phyloP scores from a whole-genome alignment of 2,113 vertebrate species.

The Typhlomys cinereus region DNA sequence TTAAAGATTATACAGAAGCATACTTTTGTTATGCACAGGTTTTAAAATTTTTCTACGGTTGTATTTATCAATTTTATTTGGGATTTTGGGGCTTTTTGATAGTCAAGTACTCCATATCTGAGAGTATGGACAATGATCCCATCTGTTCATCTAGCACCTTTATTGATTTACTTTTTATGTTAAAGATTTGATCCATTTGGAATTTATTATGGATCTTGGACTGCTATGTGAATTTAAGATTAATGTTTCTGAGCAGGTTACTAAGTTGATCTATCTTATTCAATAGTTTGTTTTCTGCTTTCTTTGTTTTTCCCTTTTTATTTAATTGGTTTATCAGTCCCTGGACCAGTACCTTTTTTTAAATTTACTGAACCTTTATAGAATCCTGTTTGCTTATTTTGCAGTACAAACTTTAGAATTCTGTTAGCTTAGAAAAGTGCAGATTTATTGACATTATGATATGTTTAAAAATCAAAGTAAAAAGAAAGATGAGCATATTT shows the following conservation, averaged over 20 bases:
- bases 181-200: constrained; percentile 11
- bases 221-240: not conserved
- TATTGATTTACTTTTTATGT: constrained; percentile 31
- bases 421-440: not conserved
- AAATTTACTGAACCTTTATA: constrained; percentile 9
- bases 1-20: not conserved
- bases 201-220: not conserved
- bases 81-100: not conserved
- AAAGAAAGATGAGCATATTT: constrained; percentile 7
- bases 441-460: constrained; percentile 28
- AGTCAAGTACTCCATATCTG: not conserved
- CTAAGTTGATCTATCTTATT: not conserved
- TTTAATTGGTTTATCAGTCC: not conserved
- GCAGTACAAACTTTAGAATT: constrained; percentile 37
- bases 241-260: not conserved
- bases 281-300: not conserved
- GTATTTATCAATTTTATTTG: not conserved
- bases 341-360: not conserved
- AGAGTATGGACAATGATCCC: constrained; percentile 40
- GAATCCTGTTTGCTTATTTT: constrained; percentile 46
- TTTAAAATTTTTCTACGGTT: not conserved
- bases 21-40: constrained; percentile 2
- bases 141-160: not conserved
- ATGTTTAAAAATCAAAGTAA: constrained; percentile 52
- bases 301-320: not conserved